Conservation (phyloP, 2,113 vertebrate species). For the Prunella fulvescens region DNA sequence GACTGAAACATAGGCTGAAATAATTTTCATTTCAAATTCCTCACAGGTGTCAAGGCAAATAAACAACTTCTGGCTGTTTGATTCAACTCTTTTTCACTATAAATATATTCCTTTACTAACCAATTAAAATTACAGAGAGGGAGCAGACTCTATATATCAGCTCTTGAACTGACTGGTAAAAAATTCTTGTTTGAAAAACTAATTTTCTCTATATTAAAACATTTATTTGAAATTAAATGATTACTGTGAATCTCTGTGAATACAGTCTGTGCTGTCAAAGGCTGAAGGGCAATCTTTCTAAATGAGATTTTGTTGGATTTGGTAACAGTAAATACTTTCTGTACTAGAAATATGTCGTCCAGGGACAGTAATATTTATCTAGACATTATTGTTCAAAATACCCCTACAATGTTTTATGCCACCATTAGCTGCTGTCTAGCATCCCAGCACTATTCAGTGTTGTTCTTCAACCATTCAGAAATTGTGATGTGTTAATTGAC, state of each 20-base stretch:
- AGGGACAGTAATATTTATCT: not conserved
- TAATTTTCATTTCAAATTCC: not conserved
- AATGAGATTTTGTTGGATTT: not conserved
- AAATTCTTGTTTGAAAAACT: not conserved
- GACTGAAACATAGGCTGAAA: not conserved
- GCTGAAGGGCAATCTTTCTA: not conserved
- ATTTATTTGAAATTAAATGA: not conserved
- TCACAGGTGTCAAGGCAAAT: not conserved
- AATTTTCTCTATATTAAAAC: not conserved
- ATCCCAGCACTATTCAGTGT: not conserved
- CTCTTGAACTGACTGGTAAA: not conserved
- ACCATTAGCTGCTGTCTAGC: not conserved
- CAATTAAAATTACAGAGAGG: not conserved
- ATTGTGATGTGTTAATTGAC: fast-evolving
- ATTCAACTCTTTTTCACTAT: not conserved
- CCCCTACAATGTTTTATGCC: not conserved
- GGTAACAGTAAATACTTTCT: not conserved
- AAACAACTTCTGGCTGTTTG: not conserved
- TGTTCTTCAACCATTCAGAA: not conserved
- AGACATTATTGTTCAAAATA: not conserved
- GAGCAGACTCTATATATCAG: not conserved
- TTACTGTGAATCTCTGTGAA: not conserved
- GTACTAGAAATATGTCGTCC: not conserved
- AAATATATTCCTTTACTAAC: not conserved
- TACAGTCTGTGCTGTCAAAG: not conserved